Percentiles rank a stretch among this genome's conserved stretches.
phyloP scores from a whole-genome alignment of 2,888 invertebrate genomes.

The Nemapogon koenigi region DNA sequence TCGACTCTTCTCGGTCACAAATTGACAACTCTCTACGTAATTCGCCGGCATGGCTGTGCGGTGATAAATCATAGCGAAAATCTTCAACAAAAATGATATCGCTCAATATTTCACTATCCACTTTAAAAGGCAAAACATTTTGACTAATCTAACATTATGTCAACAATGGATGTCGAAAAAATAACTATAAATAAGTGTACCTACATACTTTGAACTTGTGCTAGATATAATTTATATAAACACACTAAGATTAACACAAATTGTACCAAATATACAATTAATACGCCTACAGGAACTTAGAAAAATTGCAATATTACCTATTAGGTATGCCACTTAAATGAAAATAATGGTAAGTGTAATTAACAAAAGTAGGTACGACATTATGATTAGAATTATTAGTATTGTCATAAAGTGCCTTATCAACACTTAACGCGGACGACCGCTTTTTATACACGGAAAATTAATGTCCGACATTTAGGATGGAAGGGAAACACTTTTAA shows the following conservation, averaged over 20 bases:
- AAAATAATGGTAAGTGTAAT: slow-evolving; percentile 30
- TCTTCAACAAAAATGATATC: slow-evolving; percentile 48
- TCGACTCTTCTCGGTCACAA: slow-evolving; percentile 4
- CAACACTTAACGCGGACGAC: too few relatives aligned
- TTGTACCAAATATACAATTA: slow-evolving; percentile 61
- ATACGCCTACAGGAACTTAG: slow-evolving; percentile 65
- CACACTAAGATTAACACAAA: slow-evolving; percentile 56
- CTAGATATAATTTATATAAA: slow-evolving; percentile 51
- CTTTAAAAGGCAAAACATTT: slow-evolving; percentile 60
- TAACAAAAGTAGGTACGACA: too few relatives aligned
- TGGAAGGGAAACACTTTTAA: too few relatives aligned
- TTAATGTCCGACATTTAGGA: too few relatives aligned
- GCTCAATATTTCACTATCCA: slow-evolving; percentile 58
- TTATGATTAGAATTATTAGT: too few relatives aligned
- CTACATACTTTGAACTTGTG: slow-evolving; percentile 63
- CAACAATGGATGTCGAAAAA: slow-evolving; percentile 56
- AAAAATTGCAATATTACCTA: slow-evolving; percentile 64
- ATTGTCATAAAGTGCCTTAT: too few relatives aligned
- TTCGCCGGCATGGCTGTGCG: neutral
- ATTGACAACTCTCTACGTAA: neutral
- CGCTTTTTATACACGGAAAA: too few relatives aligned
- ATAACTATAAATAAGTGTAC: slow-evolving; percentile 56
- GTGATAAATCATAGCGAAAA: slow-evolving; percentile 9
- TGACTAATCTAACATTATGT: slow-evolving; percentile 60
- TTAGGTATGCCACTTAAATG: slow-evolving; percentile 61